Evolutionary conservation across 2,797 vertebrate genomes (phyloP).

Genomic region (Phataginus tricuspis): DNA sequence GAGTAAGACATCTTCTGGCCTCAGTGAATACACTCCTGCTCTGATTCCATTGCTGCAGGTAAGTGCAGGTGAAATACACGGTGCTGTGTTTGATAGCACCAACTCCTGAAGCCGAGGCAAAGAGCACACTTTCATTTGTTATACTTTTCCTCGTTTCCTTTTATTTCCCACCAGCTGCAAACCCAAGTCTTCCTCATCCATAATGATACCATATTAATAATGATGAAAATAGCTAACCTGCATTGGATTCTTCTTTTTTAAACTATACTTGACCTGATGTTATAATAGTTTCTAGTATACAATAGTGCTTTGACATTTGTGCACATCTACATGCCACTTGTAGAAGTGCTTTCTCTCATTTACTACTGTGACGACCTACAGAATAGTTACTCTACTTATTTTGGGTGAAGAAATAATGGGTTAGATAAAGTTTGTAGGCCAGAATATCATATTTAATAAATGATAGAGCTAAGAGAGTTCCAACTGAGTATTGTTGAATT

Average conservation of each 20-base stretch:
- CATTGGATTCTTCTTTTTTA: not conserved
- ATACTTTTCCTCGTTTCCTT: not conserved
- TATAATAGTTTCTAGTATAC: too few species aligned
- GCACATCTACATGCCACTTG: not conserved
- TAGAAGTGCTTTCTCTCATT: not conserved
- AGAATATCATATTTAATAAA: not conserved
- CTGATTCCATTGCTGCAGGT: not conserved
- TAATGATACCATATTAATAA: not conserved
- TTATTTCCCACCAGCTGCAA: not conserved
- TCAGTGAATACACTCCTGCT: not conserved
- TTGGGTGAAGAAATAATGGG: not conserved
- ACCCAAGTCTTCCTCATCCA: not conserved
- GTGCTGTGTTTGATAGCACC: not conserved
- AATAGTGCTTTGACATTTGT: too few species aligned
- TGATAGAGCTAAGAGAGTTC: not conserved
- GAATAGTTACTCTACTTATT: not conserved
- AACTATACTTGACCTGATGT: too few species aligned
- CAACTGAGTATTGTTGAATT: not conserved
- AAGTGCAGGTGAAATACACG: not conserved
- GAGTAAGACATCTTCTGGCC: not conserved
- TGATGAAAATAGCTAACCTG: not conserved
- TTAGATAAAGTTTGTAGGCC: not conserved
- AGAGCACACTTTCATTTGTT: not conserved
- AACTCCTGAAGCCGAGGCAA: not conserved
- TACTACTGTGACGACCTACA: not conserved